Conservation (phyloP, 1,140 invertebrate species). For the Dermatophagoides farinae region DNA sequence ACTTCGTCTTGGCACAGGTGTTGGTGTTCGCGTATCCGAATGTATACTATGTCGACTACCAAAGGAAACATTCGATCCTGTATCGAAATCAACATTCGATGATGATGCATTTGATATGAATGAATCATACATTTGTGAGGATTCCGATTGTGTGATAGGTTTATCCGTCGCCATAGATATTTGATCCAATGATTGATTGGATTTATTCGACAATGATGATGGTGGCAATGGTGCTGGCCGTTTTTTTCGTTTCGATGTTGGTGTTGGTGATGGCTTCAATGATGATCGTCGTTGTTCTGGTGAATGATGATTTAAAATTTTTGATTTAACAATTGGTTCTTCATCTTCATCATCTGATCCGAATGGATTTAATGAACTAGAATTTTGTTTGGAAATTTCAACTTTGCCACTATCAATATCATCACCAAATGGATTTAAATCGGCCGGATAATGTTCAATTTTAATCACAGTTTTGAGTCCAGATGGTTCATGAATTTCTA, state of each 20-base stretch:
- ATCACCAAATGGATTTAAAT: slow-evolving; percentile 32
- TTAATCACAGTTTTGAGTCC: background rate
- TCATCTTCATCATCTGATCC: slow-evolving; percentile 35
- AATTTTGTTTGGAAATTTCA: background rate
- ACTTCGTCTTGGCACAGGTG: slow-evolving; percentile 4
- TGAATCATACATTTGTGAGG: background rate
- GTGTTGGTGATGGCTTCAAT: background rate
- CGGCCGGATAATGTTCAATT: slow-evolving; percentile 14
- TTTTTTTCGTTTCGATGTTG: slow-evolving; percentile 8
- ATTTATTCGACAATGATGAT: background rate
- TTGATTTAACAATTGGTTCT: slow-evolving; percentile 16
- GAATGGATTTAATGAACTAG: slow-evolving; percentile 39
- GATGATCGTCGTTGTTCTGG: background rate
- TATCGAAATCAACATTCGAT: background rate
- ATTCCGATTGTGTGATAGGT: too few relatives aligned
- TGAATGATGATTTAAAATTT: background rate
- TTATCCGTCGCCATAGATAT: background rate
- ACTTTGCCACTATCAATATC: slow-evolving; percentile 22
- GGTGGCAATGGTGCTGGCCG: slow-evolving; percentile 7
- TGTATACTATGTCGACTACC: too few relatives aligned
- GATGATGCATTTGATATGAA: background rate
- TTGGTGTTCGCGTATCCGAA: background rate
- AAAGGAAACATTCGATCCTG: too few relatives aligned
- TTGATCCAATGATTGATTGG: background rate
- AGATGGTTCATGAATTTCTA: background rate